phyloP scores from a whole-genome alignment of 2,113 vertebrate species.

The Seriola dumerili region DNA sequence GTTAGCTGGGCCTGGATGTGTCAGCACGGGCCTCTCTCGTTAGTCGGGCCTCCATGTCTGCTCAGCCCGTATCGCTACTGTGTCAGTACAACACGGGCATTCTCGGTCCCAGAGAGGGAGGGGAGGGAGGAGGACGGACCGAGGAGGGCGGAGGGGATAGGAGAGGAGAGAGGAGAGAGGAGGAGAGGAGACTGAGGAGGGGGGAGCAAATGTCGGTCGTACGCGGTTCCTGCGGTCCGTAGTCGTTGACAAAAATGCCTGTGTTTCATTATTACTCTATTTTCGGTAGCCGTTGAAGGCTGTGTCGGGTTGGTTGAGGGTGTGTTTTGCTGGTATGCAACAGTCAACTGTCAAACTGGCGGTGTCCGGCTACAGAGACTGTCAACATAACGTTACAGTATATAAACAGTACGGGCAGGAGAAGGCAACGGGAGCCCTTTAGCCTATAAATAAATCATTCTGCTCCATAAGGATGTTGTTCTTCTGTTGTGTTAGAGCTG shows the following conservation, averaged over 20 bases:
- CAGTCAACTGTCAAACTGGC: slow-evolving; percentile 62
- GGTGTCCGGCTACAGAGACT: slow-evolving; percentile 1
- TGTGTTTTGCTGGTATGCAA: slow-evolving; percentile 55
- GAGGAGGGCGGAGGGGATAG: slow-evolving; percentile 35
- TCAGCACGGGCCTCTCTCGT: slow-evolving; percentile 84
- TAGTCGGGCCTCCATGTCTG: slow-evolving; percentile 88
- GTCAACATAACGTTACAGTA: slow-evolving; percentile 36
- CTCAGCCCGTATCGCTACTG: slow-evolving; percentile 87
- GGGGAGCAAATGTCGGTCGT: slow-evolving; percentile 76
- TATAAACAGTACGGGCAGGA: slow-evolving; percentile 1
- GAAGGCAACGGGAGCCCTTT: slow-evolving; percentile 5
- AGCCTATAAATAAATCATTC: slow-evolving; percentile 51
- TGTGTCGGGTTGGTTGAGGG: slow-evolving; percentile 16
- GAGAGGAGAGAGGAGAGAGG: slow-evolving; percentile 56
- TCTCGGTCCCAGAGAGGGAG: slow-evolving; percentile 76
- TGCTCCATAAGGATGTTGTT: background rate
- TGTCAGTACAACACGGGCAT: slow-evolving; percentile 88
- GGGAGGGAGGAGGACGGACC: slow-evolving; percentile 46
- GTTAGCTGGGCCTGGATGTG: slow-evolving; percentile 84
- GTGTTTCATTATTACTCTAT: slow-evolving; percentile 53
- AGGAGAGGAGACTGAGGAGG: slow-evolving; percentile 29
- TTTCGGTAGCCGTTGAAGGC: background rate
- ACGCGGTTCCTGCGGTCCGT: slow-evolving; percentile 57
- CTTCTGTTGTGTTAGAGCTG: background rate
- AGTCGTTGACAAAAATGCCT: slow-evolving; percentile 55